Percentiles rank a stretch among this genome's conserved stretches.
Evolutionary conservation across 2,797 vertebrate species (phyloP).

Genomic region (Peromyscus nudipes): DNA sequence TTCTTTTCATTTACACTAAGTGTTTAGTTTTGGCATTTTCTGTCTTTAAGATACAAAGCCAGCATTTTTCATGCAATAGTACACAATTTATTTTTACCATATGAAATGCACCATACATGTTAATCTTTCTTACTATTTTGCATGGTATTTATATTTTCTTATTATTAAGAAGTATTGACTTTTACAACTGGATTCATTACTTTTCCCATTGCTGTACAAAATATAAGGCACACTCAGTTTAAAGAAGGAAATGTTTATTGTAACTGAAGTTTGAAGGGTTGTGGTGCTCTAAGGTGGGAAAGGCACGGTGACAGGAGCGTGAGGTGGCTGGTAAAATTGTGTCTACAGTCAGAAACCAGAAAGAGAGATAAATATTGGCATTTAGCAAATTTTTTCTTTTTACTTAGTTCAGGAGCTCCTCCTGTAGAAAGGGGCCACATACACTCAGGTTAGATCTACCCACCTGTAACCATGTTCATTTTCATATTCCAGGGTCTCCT

Average conservation of each 20-base stretch:
- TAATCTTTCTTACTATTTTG: constrained; percentile 25
- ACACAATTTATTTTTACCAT: not conserved
- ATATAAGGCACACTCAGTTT: not conserved
- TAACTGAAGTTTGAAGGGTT: too few species aligned
- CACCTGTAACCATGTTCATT: not conserved
- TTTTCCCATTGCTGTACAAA: not conserved
- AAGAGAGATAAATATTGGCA: too few species aligned
- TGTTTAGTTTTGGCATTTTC: not conserved
- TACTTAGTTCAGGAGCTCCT: not conserved
- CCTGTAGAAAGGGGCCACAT: too few species aligned
- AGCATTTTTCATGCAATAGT: not conserved
- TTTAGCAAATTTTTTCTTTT: too few species aligned
- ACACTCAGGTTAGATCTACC: not conserved
- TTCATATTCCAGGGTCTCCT: too few species aligned
- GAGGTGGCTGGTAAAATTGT: not conserved
- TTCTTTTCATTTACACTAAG: not conserved
- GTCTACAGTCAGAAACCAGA: not conserved
- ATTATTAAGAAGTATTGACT: not conserved
- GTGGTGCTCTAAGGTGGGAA: not conserved
- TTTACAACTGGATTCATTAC: not conserved
- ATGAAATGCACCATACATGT: not conserved
- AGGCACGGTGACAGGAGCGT: too few species aligned
- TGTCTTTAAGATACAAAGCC: not conserved
- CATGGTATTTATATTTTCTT: not conserved
- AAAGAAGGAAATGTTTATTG: too few species aligned